Conservation (phyloP, 2,888 invertebrate species). For the Rhingia campestris region DNA sequence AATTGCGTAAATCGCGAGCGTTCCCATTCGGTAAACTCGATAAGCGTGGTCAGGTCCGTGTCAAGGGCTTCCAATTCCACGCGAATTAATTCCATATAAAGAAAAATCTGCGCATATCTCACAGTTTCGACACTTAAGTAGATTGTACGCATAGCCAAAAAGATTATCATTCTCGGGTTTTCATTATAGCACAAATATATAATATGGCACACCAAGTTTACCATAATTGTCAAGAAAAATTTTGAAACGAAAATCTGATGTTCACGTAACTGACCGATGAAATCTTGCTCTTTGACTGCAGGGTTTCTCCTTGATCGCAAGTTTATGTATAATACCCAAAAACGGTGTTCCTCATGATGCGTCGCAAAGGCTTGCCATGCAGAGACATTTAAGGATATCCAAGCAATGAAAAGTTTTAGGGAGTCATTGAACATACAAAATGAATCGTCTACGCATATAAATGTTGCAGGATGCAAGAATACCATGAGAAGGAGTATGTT, state of each 20-base stretch:
- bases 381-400: slow-evolving; percentile 74
- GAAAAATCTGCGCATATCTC: slow-evolving; percentile 77
- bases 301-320: slow-evolving; percentile 19
- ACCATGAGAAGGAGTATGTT: slow-evolving; percentile 44
- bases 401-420: slow-evolving; percentile 76
- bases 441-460: slow-evolving; percentile 75
- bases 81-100: slow-evolving; percentile 78
- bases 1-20: slow-evolving; percentile 75
- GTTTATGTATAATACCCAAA: slow-evolving; percentile 30
- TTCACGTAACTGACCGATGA: slow-evolving; percentile 29
- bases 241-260: slow-evolving; percentile 16
- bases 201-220: neutral
- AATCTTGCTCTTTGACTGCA: neutral
- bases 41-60: slow-evolving; percentile 76
- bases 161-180: slow-evolving; percentile 73
- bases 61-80: slow-evolving; percentile 77
- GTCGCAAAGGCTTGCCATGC: slow-evolving; percentile 31
- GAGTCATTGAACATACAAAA: slow-evolving; percentile 77
- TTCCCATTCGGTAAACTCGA: slow-evolving; percentile 77
- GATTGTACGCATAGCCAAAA: slow-evolving; percentile 78
- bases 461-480: slow-evolving; percentile 74
- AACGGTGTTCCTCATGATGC: slow-evolving; percentile 59
- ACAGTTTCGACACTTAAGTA: slow-evolving; percentile 74
- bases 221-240: neutral
- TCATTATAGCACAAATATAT: neutral